Evolutionary conservation across 2,888 invertebrate species (phyloP).

Genomic region (Linyphia triangularis): DNA sequence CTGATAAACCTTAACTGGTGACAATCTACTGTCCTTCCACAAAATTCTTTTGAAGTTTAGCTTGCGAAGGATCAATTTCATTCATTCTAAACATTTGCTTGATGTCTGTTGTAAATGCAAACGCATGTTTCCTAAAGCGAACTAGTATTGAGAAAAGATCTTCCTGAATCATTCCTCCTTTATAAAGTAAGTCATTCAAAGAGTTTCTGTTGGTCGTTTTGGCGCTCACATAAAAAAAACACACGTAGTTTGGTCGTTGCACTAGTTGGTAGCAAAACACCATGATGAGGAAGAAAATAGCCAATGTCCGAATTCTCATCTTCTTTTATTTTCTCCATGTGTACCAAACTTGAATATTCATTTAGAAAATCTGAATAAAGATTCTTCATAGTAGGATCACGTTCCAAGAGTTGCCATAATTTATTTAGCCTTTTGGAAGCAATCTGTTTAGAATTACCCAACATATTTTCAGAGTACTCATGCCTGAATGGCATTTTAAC

Average conservation of each 20-base stretch:
- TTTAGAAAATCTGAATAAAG: background rate
- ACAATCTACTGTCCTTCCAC: background rate
- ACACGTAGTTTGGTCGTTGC: background rate
- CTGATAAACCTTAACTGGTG: constrained; percentile 58
- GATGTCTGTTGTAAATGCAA: background rate
- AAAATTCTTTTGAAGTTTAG: background rate
- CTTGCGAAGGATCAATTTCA: background rate
- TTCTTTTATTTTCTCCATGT: background rate
- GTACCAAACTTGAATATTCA: background rate
- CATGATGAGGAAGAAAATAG: background rate
- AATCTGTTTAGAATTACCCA: constrained; percentile 6
- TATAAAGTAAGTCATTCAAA: constrained; percentile 3
- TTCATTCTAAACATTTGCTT: background rate
- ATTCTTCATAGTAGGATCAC: background rate
- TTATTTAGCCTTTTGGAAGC: background rate
- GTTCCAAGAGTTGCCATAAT: background rate
- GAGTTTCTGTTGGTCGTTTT: background rate
- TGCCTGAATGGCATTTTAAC: constrained; percentile 26
- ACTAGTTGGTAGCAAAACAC: background rate
- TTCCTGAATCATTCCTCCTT: constrained; percentile 1
- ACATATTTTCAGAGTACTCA: background rate
- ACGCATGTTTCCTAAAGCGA: background rate
- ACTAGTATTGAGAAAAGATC: background rate
- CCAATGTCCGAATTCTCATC: background rate
- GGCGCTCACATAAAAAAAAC: background rate